Evolutionary conservation across 2,888 invertebrate genomes (phyloP), one percentile per base, ranked within the genome.

Genomic region (Mythimna lalbum): DNA sequence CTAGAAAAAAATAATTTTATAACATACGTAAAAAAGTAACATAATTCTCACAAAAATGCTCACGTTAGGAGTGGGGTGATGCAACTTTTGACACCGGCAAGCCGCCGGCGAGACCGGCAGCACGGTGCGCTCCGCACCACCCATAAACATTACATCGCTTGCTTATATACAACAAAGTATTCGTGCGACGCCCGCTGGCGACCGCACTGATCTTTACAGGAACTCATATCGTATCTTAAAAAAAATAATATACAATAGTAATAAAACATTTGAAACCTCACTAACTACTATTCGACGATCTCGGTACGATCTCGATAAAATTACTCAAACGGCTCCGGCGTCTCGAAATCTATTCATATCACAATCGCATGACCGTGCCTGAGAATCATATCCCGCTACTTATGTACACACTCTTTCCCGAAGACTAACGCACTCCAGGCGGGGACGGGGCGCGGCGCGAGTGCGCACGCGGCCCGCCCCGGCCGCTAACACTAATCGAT

Each of bases 181-280:
- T 82, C 88, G 93, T 88, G 91, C 93, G 91, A 83, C 92, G 91
- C 92, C 89, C 75, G 69, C 68, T 81, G 90, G 90, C 91, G 86
- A 83, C 85, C 93, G 93, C 93, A 90, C 91, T 91, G 91, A 92
- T 93, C 92, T 90, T 92, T 93, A 95, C 96, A 96, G 96, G 96
- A 96, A 96, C 96, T 96, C 96, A 95, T 95, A 95, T 96, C 93
- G 94, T 94, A 93, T 95, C 95, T 94, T 96, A 95, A 95, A 94
- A 92, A 94, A 95, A 95, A 93, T 65, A 85, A 84, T 93, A 94
- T 95, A 95, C 92, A 95, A 93, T 95, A 95, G 93, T 95, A 96
- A 95, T 95, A 95, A 96, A 95, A 95, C 94, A 94, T 95, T 95
- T 95, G 93, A 94, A 96, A 96, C 95, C 94, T 96, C 95, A 94